These are phyloP conservation scores for Pristionchus japonicus DNA, from an alignment of 2,888 invertebrate species.

Conservation along the genomic window DNA sequence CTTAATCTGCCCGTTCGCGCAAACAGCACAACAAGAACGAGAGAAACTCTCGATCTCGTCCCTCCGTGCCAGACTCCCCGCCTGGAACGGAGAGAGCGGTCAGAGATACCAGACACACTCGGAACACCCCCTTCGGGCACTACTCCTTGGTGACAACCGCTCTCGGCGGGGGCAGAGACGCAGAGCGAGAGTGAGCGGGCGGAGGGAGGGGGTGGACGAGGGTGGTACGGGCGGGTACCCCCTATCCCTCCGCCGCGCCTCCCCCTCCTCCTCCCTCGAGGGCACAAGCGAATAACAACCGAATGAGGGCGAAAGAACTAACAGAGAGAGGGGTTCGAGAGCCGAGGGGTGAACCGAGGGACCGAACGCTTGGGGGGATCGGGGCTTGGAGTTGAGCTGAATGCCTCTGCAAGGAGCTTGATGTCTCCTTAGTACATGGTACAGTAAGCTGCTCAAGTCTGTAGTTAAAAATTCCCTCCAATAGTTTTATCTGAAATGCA, in stretches of 20 bases:
- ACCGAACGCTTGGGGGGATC: neutral
- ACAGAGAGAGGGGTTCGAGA: conserved; percentile 11
- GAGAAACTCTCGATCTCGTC: neutral
- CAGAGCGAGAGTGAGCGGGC: neutral
- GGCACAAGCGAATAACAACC: conserved; percentile 22
- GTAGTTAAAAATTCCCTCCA: neutral
- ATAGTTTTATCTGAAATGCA: neutral
- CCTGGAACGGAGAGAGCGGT: conserved; percentile 25
- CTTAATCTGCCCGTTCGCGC: neutral
- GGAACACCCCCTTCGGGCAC: neutral
- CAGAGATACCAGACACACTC: neutral
- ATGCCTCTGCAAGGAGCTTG: neutral
- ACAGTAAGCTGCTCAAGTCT: neutral
- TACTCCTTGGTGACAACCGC: neutral
- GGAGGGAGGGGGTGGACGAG: neutral
- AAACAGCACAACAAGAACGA: neutral
- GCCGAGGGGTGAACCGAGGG: neutral
- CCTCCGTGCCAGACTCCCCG: neutral
- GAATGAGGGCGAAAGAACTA: conserved; percentile 40
- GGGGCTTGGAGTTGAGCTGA: neutral
- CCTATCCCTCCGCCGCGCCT: neutral
- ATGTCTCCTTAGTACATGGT: neutral
- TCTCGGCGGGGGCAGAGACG: conserved; percentile 21
- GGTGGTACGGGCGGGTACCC: conserved; percentile 24
- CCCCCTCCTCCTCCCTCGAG: neutral